Evolutionary conservation across 2,797 vertebrate genomes (phyloP), one percentile per base, ranked within the genome.

Genomic region (Acomys russatus): DNA sequence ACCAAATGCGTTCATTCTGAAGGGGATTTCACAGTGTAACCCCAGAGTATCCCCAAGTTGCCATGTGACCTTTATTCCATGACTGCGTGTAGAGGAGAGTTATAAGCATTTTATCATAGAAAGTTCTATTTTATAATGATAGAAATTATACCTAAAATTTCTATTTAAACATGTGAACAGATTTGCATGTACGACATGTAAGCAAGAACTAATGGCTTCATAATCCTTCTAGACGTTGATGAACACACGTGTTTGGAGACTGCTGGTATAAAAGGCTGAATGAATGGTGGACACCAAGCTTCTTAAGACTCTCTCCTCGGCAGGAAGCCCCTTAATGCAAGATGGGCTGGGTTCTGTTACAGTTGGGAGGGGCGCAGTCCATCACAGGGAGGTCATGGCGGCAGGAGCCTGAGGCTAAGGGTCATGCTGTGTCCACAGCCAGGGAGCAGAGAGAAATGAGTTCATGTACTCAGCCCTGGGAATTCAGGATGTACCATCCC

Each of bases 111-210:
- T 95, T 61, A 66, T 84, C 63, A 83, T 68, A 78, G 85, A 92
- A 82, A 3, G 9, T 30, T 38, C 74, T 66, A 20, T 61, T 94
- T 91, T 84, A 95, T 84, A 89, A 89, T 15, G 17, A 56, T 77
- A 87, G 33, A 94, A 96, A 94, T 92, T 54, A 33, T 3, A 71
- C 66, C 44, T 91, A 11, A 88, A 61, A 89, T 10, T 71, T 63
- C 54, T 79, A 61, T 56, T 95, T 91, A 79, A 90, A 71, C 7
- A 25, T 87, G 35, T 4, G 28, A 83, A 92, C 68, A 77, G 17
- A 18, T 87, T 70, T 86, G 71, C 63, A 71, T 89, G 54, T 84
- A 76, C 92, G 77, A 54, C 59, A 33, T 80, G 3, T 33, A 51
- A 91, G 44, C 1, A 15, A 20, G 10, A 44, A 22, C 23, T 30